Evolutionary conservation across 2,888 invertebrate genomes (phyloP).

Genomic region (Monochamus alternatus): DNA sequence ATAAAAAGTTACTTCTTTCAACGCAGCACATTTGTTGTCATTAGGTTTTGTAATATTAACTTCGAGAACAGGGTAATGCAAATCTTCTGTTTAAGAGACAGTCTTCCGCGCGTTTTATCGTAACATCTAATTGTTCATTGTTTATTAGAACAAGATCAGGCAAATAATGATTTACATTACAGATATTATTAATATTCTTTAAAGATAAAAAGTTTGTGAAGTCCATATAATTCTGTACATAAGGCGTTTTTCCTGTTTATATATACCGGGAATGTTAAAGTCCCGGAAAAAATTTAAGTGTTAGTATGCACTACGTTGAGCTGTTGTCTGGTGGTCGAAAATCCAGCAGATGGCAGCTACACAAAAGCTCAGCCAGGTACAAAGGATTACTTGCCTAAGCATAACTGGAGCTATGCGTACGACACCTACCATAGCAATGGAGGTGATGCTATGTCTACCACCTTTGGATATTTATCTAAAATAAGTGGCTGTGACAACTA

Average conservation of each 20-base stretch:
- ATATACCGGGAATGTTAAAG: background rate
- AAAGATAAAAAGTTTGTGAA: background rate
- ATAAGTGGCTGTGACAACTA: too few species aligned
- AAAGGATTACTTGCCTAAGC: too few species aligned
- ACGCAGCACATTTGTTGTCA: background rate
- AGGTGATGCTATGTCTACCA: too few species aligned
- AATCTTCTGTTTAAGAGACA: background rate
- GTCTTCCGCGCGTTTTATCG: background rate
- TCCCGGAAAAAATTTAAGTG: background rate
- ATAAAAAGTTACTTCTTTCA: background rate
- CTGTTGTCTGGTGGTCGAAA: too few species aligned
- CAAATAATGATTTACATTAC: background rate
- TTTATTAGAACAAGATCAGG: background rate
- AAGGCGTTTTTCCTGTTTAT: background rate
- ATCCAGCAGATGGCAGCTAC: too few species aligned
- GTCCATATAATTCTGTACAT: background rate
- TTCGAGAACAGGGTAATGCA: background rate
- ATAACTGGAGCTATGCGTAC: too few species aligned
- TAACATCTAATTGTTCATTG: background rate
- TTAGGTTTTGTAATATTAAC: background rate
- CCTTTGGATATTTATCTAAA: too few species aligned
- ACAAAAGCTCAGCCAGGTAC: too few species aligned
- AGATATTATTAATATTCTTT: background rate
- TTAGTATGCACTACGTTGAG: background rate
- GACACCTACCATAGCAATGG: too few species aligned